Base-by-base conservation (phyloP, 1,140 invertebrate species). In the Caenorhabditis briggsae region DNA sequence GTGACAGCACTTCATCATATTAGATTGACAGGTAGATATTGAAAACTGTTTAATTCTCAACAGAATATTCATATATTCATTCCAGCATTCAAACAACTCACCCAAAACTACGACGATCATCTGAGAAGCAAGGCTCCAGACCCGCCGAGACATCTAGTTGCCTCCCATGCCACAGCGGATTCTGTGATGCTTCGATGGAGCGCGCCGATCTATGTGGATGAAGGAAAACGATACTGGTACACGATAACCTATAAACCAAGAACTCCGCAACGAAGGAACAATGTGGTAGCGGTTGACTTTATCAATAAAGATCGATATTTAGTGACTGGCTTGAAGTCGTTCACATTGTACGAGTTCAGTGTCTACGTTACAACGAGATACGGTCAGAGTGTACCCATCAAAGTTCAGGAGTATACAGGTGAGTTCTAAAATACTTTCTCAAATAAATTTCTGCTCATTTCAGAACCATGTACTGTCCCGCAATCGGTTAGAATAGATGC, bases 331-430 rank as follows among this genome's bases (percentile, higher is more conserved):
- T 82, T 92, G 23, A 92, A 92, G 82, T 90, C 88, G 16, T 92
- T 92, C 84, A 91, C 91, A n/a, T 82, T 91, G n/a, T 92, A 92
- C 65, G 91, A 92, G 83, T 92, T 92, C 82, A 89, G 84, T 83
- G 87, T 92, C n/a, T 84, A 86, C 9, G 92, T 89, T 25, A 90
- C 91, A 8, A 92, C 91, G n/a, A 33, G 87, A 56, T 91, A 87
- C 58, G 91, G 91, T 18, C 86, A 86, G 64, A 91, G 90, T 58
- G 90, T 90, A 48, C 89, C 90, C 12, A 84, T 89, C 23, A 88
- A 86, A 82, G 90, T 90, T 43, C 90, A 91, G 65, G 91, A 91
- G 83, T 91, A 91, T 82, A 92, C 90, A 58, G 90, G 90, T 91
- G 55, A 70, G 6, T 23, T 48, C 18, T 3, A 48, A 14, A 20